Evolutionary conservation across 2,888 invertebrate genomes (phyloP).

Genomic region (Netelia virgata): DNA sequence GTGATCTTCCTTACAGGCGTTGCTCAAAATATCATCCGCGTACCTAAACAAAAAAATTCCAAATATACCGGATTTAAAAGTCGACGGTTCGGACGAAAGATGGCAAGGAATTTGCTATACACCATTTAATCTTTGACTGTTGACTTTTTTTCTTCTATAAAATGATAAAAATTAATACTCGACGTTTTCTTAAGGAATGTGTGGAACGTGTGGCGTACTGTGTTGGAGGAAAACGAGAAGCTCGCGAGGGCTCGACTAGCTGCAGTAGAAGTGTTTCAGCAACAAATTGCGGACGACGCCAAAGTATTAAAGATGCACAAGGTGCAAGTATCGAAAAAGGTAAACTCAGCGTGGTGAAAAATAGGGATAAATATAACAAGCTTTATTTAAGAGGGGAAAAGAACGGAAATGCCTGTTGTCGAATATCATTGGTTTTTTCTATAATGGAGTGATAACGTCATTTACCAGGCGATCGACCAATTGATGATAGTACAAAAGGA

Average conservation of each 20-base stretch:
- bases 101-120: slow-evolving; percentile 87
- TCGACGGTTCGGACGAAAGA: slow-evolving; percentile 95
- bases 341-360: slow-evolving; percentile 78
- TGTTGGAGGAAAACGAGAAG: slow-evolving; percentile 97
- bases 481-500: slow-evolving; percentile 95
- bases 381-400: slow-evolving; percentile 2
- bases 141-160: not conserved
- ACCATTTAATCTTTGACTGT: not conserved
- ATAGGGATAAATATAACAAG: slow-evolving; percentile 3
- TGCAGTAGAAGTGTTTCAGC: slow-evolving; percentile 97
- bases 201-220: slow-evolving; percentile 99
- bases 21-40: slow-evolving; percentile 95
- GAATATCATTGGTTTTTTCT: not conserved
- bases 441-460: slow-evolving; percentile 3
- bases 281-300: slow-evolving; percentile 97
- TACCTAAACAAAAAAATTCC: slow-evolving; percentile 97
- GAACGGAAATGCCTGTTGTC: not conserved
- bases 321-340: slow-evolving; percentile 92
- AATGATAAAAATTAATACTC: not conserved
- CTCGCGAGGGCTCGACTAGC: slow-evolving; percentile 95
- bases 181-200: slow-evolving; percentile 90
- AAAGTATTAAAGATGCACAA: slow-evolving; percentile 94
- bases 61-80: slow-evolving; percentile 95
- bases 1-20: slow-evolving; percentile 87
- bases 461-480: slow-evolving; percentile 91